Evolutionary conservation across 2,113 vertebrate species (phyloP).

Genomic region (Antigone vipio): DNA sequence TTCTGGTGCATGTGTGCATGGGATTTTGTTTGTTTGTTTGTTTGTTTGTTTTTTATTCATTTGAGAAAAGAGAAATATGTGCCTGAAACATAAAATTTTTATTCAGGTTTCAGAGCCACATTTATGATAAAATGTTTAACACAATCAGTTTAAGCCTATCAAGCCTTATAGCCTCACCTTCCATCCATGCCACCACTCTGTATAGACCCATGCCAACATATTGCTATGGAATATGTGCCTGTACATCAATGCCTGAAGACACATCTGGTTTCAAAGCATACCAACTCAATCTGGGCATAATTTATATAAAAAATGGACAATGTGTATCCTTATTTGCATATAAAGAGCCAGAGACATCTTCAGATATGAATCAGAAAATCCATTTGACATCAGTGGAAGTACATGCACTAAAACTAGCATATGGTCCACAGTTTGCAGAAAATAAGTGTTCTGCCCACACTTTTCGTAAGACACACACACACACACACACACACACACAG

Average conservation of each 20-base stretch:
- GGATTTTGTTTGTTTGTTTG: background rate
- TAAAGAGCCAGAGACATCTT: background rate
- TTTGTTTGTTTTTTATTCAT: background rate
- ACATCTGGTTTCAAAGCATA: background rate
- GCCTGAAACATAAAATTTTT: background rate
- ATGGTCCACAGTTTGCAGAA: background rate
- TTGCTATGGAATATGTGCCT: background rate
- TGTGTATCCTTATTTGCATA: background rate
- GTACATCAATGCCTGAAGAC: background rate
- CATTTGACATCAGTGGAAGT: background rate
- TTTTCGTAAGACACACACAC: background rate
- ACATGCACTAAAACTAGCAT: background rate
- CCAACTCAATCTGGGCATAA: background rate
- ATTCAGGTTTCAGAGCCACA: background rate
- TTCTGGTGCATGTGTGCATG: background rate
- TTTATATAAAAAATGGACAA: conserved; percentile 8
- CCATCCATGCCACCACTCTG: background rate
- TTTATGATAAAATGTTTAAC: background rate
- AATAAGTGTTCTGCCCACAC: background rate
- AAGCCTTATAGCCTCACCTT: background rate
- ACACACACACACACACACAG: background rate
- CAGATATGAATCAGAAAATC: conserved; percentile 1
- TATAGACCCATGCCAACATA: background rate
- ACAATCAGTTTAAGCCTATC: background rate
- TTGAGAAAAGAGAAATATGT: background rate